Evolutionary conservation across 92 coral and sea anemone genomes (phyloP), one percentile per base, ranked within the genome.

Genomic region (Blastomussa wellsi): DNA sequence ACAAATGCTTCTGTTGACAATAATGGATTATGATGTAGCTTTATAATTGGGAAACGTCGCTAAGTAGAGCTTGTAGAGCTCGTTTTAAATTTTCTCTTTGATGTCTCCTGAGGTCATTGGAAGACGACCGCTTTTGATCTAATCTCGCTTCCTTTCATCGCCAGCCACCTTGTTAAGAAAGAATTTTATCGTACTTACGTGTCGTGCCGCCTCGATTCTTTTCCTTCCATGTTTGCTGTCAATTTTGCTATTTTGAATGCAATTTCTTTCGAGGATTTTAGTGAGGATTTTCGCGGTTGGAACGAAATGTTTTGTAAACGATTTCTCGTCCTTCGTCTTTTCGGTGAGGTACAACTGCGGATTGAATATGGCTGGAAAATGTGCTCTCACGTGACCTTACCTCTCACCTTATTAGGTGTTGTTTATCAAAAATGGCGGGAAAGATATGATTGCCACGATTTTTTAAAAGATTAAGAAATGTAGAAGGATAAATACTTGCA

Each of bases 351-450:
- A 7, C 48, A 31, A 22, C 24, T 70, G 53, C 13, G 36, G 36
- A 3, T n/a, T n/a, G n/a, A 12, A 77, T 24, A 55, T 42, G 77
- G 85, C 77, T 74, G 74, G 74, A 79, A 79, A 81, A 20, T 26
- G 29, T 36, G 37, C 17, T 26, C 7, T 53, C 86, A 72, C 68
- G 86, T 71, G 86, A 71, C 38, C 16, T 28, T 7, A 7, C 24
- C 33, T 3, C 20, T 66, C 44, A 32, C 64, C 71, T 36, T 42
- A 80, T 80, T 66, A 42, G 57, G 57, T 7, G 2, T 62, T 44
- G 29, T 9, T 51, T 60, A 22, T 36, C 20, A 24, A 19, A 26
- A 78, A 20, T 78, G 72, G 72, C 82, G 82, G 82, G 82, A 67
- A 65, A 32, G n/a, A n/a, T n/a, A n/a, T n/a, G n/a, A n/a, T n/a